Evolutionary conservation across 2,888 invertebrate species (phyloP), one percentile per base, ranked within the genome.

Genomic region (Cheilosia scutellata): DNA sequence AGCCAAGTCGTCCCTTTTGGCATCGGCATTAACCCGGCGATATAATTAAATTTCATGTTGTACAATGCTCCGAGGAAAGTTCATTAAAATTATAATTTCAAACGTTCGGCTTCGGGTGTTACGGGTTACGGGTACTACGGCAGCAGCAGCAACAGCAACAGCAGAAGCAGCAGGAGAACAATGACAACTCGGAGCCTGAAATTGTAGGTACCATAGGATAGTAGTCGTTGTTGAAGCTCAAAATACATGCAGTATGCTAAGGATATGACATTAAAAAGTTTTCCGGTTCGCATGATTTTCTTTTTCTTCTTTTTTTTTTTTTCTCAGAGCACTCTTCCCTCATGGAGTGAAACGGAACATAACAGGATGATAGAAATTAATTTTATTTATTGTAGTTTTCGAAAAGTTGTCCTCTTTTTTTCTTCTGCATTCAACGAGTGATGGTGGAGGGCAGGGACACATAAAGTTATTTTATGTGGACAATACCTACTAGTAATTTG

Each of bases 81-180:
- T 86, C 86, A 86, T 86, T 86, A 86, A 86, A 86, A 86, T 86
- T 82, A 86, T 86, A 86, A 86, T 86, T 86, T 82, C 86, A 82
- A 86, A 82, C 86, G 82, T 82, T 86, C 86, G 86, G 86, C 86
- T 86, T 72, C 86, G 76, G 68, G 86, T 86, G 66, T 82, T 82
- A 77, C 68, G 68, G 58, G 51, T 27, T 51, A 51, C 27, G 49
- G 27, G 2, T 7, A 9, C 27, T 5, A 33, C 4, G 16, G n/a
- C 31, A 16, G n/a, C 29, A 29, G 11, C 63, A 53, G 25, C 31
- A 7, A 16, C 47, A 37, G 9, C 49, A 71, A 25, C 51, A 51
- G 51, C 37, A 37, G 9, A 9, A 37, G 47, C 72, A 66, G 75
- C 66, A 44, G 31, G 49, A 68, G 76, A 72, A 82, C 86, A 82